Conservation (phyloP, 2,113 vertebrate genomes). For the Pipa parva region DNA sequence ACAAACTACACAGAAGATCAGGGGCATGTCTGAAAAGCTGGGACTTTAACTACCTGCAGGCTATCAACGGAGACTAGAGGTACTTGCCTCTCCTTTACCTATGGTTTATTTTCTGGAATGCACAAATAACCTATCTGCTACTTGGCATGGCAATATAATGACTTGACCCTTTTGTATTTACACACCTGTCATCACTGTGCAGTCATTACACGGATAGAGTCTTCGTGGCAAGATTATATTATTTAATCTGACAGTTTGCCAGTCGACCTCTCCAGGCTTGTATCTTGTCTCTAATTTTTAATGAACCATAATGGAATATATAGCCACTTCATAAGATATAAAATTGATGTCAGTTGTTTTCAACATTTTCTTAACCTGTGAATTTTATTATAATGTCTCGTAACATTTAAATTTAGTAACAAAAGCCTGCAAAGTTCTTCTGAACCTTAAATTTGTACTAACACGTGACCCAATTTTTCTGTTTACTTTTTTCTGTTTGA, state of each 20-base stretch:
- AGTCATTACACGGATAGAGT: neutral
- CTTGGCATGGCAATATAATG: neutral
- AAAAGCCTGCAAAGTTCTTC: no score
- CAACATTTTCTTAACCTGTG: no score
- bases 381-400: no score
- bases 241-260: neutral
- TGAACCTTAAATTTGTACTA: no score
- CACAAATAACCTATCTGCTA: neutral
- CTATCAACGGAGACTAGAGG: constrained; percentile 2
- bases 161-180: neutral
- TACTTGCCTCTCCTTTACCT: neutral
- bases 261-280: constrained; percentile 1
- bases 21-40: constrained; percentile 5
- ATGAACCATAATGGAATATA: neutral
- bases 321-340: no score
- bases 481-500: neutral
- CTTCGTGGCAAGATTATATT: neutral
- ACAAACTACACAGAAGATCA: neutral
- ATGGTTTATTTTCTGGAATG: neutral
- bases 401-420: no score
- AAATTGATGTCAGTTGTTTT: no score
- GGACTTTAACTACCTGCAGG: constrained; percentile 17
- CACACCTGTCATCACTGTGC: constrained; percentile 5
- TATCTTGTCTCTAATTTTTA: neutral
- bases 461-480: neutral